phyloP scores from a whole-genome alignment of 2,888 invertebrate genomes.

The Exephanes ischioxanthus region DNA sequence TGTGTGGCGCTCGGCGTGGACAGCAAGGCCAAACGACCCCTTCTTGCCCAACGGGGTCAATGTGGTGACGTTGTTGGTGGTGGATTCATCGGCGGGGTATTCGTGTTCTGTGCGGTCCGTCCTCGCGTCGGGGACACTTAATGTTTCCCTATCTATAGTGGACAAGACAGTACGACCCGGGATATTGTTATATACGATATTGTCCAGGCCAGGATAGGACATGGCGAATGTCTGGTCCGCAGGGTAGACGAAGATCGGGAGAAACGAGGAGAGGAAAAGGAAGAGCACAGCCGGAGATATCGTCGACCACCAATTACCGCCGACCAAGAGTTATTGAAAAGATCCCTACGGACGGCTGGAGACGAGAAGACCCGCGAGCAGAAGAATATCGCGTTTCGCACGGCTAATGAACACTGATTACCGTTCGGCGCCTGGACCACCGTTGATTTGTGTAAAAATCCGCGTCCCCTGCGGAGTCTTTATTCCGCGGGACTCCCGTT shows the following conservation, averaged over 20 bases:
- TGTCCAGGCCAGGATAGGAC: constrained; percentile 75
- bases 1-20: constrained; percentile 57
- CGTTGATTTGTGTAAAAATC: constrained; percentile 79
- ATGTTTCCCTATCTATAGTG: constrained; percentile 84
- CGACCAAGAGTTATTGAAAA: constrained; percentile 84
- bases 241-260: constrained; percentile 72
- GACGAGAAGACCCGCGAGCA: constrained; percentile 73
- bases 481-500: constrained; percentile 22
- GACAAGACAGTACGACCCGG: constrained; percentile 78
- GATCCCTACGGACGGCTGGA: constrained; percentile 78
- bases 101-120: constrained; percentile 66
- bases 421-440: constrained; percentile 77
- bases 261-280: constrained; percentile 57
- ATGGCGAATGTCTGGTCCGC: constrained; percentile 62
- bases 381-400: constrained; percentile 74
- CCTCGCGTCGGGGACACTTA: constrained; percentile 80
- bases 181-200: constrained; percentile 84
- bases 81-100: constrained; percentile 56
- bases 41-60: constrained; percentile 54
- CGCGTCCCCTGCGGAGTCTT: constrained; percentile 28
- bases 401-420: constrained; percentile 84
- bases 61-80: constrained; percentile 51
- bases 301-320: constrained; percentile 80
- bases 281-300: constrained; percentile 76
- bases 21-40: constrained; percentile 57